Percentiles rank a stretch among this genome's conserved stretches.
phyloP scores from a whole-genome alignment of 2,797 vertebrate species.

The Xenops minutus region DNA sequence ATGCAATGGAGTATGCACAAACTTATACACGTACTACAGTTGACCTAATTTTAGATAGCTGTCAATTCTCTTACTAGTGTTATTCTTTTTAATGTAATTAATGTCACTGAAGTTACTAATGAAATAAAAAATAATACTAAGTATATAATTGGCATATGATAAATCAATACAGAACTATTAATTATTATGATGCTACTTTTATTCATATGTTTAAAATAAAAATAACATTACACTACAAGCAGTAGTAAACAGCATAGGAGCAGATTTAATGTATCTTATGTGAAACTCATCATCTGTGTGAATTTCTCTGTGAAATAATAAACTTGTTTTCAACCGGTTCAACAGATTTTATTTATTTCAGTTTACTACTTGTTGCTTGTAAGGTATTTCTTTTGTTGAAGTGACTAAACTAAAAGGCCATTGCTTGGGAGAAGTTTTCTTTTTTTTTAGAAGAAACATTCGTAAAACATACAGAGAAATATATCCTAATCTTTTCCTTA shows the following conservation, averaged over 20 bases:
- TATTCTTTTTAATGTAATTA: background rate
- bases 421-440: background rate
- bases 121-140: background rate
- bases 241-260: background rate
- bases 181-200: background rate
- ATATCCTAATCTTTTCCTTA: background rate
- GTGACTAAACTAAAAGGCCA: background rate
- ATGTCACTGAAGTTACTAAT: background rate
- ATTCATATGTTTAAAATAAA: background rate
- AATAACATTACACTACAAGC: background rate
- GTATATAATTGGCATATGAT: background rate
- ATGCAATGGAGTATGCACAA: background rate
- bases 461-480: background rate
- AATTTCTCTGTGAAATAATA: background rate
- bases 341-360: slow-evolving; percentile 2
- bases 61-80: background rate
- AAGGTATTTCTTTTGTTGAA: background rate
- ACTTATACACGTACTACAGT: fast-evolving
- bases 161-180: background rate
- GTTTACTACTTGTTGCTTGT: background rate
- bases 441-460: background rate
- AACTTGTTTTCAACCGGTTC: background rate
- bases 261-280: background rate
- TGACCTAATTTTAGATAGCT: background rate
- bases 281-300: background rate